Conservation (phyloP, 92 coral and sea anemone species). For the Phenganax subtilis region DNA sequence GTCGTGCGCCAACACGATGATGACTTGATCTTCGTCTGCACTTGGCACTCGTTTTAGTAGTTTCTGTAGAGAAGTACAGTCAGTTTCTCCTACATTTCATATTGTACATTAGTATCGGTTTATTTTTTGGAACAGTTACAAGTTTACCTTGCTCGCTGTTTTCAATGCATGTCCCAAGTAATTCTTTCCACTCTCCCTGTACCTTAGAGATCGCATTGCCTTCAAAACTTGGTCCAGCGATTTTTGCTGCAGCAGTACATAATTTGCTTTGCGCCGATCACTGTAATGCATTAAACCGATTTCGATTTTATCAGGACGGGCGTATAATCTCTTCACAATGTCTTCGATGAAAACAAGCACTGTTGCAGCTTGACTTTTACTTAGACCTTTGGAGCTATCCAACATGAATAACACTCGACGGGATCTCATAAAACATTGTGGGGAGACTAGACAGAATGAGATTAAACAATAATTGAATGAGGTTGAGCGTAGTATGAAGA, state of each 20-base stretch:
- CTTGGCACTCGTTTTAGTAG: not conserved
- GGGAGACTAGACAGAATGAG: not conserved
- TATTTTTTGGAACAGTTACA: not conserved
- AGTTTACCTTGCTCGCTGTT: not conserved
- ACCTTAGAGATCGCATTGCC: not conserved
- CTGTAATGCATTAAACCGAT: conserved; percentile 11
- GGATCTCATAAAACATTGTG: not conserved
- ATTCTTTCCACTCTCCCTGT: not conserved
- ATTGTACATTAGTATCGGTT: not conserved
- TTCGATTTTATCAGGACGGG: not conserved
- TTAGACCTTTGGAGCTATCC: conserved; percentile 2
- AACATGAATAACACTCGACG: conserved; percentile 1
- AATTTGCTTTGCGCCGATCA: not conserved
- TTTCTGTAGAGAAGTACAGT: not conserved
- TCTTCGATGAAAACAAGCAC: not conserved
- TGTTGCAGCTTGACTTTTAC: not conserved
- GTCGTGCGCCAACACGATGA: conserved; percentile 10
- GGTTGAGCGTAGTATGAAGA: too few relatives aligned
- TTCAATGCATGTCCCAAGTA: not conserved
- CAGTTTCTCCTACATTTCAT: not conserved
- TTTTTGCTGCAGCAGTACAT: not conserved
- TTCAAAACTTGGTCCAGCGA: not conserved
- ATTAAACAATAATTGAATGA: not conserved
- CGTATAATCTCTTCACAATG: not conserved
- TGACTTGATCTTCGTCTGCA: not conserved